A percentile compares a stretch with the other conserved stretches of the same genome.
Evolutionary conservation across 1,140 invertebrate genomes (phyloP).

Genomic region (Drosophila mojavensis): DNA sequence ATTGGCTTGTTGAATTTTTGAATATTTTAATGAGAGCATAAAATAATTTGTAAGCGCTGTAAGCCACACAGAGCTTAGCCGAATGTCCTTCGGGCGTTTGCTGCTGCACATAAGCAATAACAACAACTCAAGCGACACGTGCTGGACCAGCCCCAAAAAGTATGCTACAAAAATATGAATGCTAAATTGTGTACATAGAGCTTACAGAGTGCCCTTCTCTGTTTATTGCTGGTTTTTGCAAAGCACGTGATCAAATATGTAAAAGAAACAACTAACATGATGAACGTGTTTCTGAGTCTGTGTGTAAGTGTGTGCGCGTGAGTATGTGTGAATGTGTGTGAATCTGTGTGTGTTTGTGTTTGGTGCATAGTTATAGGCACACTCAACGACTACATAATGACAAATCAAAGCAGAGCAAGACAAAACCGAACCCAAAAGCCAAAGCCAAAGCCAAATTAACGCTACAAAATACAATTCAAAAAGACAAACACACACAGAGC

Average conservation of each 20-base stretch:
- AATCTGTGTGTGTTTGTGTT: slow-evolving; percentile 20
- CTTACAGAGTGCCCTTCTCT: slow-evolving; percentile 5
- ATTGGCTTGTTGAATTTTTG: slow-evolving; percentile 36
- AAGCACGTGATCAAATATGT: slow-evolving; percentile 70
- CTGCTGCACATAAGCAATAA: slow-evolving; percentile 39
- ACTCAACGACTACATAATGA: slow-evolving; percentile 27
- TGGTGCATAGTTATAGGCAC: slow-evolving; percentile 38
- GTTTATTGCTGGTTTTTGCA: slow-evolving; percentile 1
- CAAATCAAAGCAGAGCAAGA: slow-evolving; percentile 49
- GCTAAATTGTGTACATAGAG: slow-evolving; percentile 32
- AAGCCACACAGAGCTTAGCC: slow-evolving; percentile 44
- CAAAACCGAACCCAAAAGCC: slow-evolving; percentile 55
- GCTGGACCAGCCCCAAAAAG: slow-evolving; percentile 58
- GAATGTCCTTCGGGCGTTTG: slow-evolving; percentile 46
- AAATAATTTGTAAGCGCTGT: slow-evolving; percentile 23
- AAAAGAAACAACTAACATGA: slow-evolving; percentile 62
- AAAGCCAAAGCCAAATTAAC: slow-evolving; percentile 62
- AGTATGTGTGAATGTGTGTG: neutral
- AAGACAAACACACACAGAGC: slow-evolving; percentile 23
- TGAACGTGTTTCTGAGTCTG: slow-evolving; percentile 6
- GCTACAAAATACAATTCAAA: slow-evolving; percentile 70
- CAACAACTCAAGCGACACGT: slow-evolving; percentile 24
- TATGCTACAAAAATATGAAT: slow-evolving; percentile 68
- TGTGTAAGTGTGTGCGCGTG: neutral
- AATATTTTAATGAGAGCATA: slow-evolving; percentile 67